Base-by-base conservation (phyloP, 2,113 vertebrate species). In the Chiloscyllium plagiosum region DNA sequence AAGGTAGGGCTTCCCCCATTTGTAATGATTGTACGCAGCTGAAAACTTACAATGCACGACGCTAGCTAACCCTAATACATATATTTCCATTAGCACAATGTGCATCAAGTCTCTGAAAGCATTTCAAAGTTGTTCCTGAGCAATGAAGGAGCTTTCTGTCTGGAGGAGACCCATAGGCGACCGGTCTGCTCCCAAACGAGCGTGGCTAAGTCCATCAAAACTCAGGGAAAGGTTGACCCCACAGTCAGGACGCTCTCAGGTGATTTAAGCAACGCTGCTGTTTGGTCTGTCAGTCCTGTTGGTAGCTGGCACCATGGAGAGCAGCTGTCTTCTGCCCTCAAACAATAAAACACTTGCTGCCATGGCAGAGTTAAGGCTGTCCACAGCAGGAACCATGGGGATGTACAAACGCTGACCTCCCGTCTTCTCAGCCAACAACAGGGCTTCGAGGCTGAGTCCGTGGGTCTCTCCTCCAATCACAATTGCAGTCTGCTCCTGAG, bases 351-450 rank as follows among this genome's bases (percentile, higher is more conserved):
- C 97, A 96, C 97, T 98, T 4, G 99, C 98, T 0, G 98, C 99
- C 96, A 99, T 98, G 4, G 99, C 99, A 0, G 99, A 98, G 96
- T 99, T 99, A 95, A 99, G 96, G 96, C 99, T 99, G 96, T 99
- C 98, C 97, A 99, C 96, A 0, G 97, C 97, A 0, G 98, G 98
- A 78, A 98, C 98, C 0, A 99, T 93, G 0, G 99, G 98, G 76
- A 99, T 98, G 47, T 98, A 96, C 42, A 99, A 97, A 86, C 98
- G 97, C 96, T 68, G 97, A 0, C 99, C 99, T 0, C 97, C 96
- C 0, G 98, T 98, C 96, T 96, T 97, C 97, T 97, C 97, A 0
- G 98, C 98, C 76, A 99, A 95, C 94, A 96, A 96, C 0, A 98
- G 96, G 0, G 99, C 98, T 0, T 98, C 98, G 0, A 96, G 0